phyloP scores from a whole-genome alignment of 1,140 invertebrate genomes.

The Sycophaga agraensis region DNA sequence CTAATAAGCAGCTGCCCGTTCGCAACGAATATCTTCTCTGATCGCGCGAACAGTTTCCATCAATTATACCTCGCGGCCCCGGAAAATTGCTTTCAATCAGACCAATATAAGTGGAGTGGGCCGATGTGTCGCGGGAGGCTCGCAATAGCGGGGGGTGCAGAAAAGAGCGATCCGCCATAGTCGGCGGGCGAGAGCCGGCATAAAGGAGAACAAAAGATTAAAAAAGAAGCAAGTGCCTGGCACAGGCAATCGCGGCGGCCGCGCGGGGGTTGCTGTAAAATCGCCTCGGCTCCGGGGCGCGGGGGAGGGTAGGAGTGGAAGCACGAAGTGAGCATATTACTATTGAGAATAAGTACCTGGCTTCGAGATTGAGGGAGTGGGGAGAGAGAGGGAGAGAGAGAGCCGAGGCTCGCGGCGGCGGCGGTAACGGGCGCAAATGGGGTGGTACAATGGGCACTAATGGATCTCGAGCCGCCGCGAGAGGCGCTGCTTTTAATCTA shows the following conservation, averaged over 20 bases:
- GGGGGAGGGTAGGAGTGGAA: constrained; percentile 37
- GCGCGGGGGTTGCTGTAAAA: too few relatives aligned
- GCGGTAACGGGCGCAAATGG: constrained; percentile 52
- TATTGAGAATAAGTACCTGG: constrained; percentile 60
- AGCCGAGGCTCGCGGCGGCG: constrained; percentile 29
- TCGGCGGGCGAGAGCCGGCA: constrained; percentile 13
- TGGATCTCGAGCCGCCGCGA: constrained; percentile 59
- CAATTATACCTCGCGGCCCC: constrained; percentile 13
- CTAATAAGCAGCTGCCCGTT: too few relatives aligned
- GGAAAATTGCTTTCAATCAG: constrained; percentile 22
- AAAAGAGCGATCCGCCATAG: not conserved
- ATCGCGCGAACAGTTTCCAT: not conserved
- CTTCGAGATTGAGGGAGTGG: constrained; percentile 53
- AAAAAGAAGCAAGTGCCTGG: constrained; percentile 23
- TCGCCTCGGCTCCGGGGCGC: too few relatives aligned
- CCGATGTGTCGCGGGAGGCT: too few relatives aligned
- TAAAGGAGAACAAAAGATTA: constrained; percentile 27
- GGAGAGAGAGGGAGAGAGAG: constrained; percentile 36
- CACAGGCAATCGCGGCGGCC: not conserved
- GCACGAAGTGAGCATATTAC: constrained; percentile 61
- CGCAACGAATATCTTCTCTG: too few relatives aligned
- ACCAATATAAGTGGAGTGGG: constrained; percentile 12
- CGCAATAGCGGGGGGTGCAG: not conserved
- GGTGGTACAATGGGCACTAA: constrained; percentile 59
- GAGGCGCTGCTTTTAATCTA: constrained; percentile 61